These are phyloP conservation scores for Astur gentilis DNA, from an alignment of 2,113 vertebrate species.

Conservation along the genomic window DNA sequence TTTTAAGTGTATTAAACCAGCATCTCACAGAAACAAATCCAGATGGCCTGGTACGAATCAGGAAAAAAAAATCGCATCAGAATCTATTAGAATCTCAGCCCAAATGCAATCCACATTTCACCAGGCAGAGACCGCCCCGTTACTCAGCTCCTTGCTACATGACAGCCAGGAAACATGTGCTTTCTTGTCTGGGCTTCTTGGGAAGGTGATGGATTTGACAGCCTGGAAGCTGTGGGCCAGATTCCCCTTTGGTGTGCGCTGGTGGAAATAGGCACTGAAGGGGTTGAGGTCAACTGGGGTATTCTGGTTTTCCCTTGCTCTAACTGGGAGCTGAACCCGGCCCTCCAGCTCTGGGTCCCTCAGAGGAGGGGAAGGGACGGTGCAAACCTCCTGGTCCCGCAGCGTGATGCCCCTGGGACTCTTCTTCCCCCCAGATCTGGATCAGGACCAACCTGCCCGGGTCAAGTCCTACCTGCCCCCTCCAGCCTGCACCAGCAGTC, in stretches of 20 bases:
- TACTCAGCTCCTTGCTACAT: constrained; percentile 17
- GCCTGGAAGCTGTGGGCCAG: neutral
- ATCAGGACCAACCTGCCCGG: accelerated
- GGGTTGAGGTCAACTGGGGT: neutral
- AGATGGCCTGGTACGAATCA: constrained; percentile 67
- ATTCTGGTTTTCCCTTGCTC: neutral
- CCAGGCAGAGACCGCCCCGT: constrained; percentile 30
- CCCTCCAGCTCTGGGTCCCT: neutral
- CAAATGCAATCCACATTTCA: constrained; percentile 46
- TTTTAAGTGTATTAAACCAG: constrained; percentile 62
- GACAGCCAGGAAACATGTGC: constrained; percentile 50
- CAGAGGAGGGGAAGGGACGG: neutral
- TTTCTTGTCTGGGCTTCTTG: neutral
- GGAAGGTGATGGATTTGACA: constrained; percentile 24
- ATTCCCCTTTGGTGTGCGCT: neutral
- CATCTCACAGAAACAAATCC: constrained; percentile 66
- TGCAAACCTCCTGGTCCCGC: accelerated
- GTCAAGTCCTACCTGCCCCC: neutral
- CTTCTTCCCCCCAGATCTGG: neutral
- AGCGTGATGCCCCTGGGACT: neutral
- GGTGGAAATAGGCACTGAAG: neutral
- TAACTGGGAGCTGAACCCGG: accelerated
- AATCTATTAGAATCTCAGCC: constrained; percentile 62
- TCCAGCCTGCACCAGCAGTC: neutral
- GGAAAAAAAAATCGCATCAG: constrained; percentile 45